These are phyloP conservation scores for Diadegma fenestrale DNA, from an alignment of 2,888 invertebrate genomes.

Conservation along the genomic window DNA sequence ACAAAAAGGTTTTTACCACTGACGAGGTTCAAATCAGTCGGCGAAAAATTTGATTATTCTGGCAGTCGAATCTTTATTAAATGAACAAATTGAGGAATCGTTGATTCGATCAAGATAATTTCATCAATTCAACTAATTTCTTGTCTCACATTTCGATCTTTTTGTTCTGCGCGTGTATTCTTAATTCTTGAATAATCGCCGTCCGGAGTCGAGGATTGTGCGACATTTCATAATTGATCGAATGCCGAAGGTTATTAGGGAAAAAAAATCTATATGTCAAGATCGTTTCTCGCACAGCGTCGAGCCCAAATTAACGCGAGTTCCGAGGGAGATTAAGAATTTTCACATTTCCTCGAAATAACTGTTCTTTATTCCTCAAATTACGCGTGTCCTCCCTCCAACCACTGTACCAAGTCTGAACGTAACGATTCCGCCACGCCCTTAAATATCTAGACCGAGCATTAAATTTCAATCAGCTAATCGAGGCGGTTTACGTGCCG, in stretches of 20 bases:
- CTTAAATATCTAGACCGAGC: constrained; percentile 27
- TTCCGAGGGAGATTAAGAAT: constrained; percentile 30
- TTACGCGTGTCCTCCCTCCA: constrained; percentile 15
- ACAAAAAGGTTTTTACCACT: too few relatives aligned
- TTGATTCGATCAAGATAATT: too few relatives aligned
- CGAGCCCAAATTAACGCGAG: neutral
- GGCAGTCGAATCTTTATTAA: too few relatives aligned
- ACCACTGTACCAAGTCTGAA: neutral
- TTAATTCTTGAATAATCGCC: neutral
- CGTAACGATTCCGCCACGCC: constrained; percentile 29
- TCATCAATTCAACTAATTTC: too few relatives aligned
- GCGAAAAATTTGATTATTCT: too few relatives aligned
- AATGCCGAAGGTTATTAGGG: neutral
- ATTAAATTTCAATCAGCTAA: constrained; percentile 61
- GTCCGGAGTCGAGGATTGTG: neutral
- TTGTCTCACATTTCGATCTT: neutral
- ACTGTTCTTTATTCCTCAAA: neutral
- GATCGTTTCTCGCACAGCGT: neutral
- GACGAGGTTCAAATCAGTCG: too few relatives aligned
- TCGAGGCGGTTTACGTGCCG: constrained; percentile 15
- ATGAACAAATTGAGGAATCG: too few relatives aligned
- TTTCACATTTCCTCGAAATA: constrained; percentile 15
- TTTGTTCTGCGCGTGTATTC: neutral
- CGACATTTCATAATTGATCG: neutral
- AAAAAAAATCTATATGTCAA: neutral